Percentiles rank a stretch among this genome's conserved stretches.
Conservation (phyloP, 1,140 invertebrate genomes). For the Hyles euphorbiae region DNA sequence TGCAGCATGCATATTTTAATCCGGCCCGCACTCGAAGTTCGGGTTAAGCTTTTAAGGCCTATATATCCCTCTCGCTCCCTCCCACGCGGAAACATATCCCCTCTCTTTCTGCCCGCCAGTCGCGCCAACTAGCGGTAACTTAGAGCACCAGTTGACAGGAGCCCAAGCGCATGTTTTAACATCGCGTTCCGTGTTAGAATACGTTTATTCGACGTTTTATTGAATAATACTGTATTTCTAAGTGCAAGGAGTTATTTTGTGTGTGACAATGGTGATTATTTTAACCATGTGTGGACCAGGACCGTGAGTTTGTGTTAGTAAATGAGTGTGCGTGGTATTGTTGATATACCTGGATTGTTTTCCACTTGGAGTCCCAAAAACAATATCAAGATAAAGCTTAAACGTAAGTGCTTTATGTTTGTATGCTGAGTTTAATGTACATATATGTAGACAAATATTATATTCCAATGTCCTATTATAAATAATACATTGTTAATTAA, state of each 20-base stretch:
- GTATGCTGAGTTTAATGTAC: background rate
- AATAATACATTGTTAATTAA: background rate
- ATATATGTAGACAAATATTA: background rate
- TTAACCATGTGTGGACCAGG: constrained; percentile 30
- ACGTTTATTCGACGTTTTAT: constrained; percentile 14
- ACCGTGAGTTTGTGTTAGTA: constrained; percentile 61
- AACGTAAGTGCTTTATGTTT: constrained; percentile 48
- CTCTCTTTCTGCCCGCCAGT: constrained; percentile 33
- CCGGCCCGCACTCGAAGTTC: constrained; percentile 21
- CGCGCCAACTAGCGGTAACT: constrained; percentile 46
- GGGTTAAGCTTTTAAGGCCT: constrained; percentile 59
- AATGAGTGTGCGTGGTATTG: constrained; percentile 65
- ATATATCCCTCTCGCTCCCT: constrained; percentile 1
- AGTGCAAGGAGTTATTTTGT: constrained; percentile 17
- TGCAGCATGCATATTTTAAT: constrained; percentile 27
- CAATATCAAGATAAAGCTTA: constrained; percentile 69
- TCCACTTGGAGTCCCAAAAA: constrained; percentile 66
- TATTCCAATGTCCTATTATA: background rate
- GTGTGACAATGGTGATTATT: constrained; percentile 17
- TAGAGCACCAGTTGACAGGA: constrained; percentile 51
- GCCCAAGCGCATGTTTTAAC: constrained; percentile 51
- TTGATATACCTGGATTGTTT: constrained; percentile 64
- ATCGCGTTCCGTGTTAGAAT: constrained; percentile 33
- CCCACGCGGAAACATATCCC: constrained; percentile 5
- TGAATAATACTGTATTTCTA: constrained; percentile 12